These are phyloP conservation scores for Asobara japonica DNA, from an alignment of 1,140 invertebrate species.

Conservation along the genomic window DNA sequence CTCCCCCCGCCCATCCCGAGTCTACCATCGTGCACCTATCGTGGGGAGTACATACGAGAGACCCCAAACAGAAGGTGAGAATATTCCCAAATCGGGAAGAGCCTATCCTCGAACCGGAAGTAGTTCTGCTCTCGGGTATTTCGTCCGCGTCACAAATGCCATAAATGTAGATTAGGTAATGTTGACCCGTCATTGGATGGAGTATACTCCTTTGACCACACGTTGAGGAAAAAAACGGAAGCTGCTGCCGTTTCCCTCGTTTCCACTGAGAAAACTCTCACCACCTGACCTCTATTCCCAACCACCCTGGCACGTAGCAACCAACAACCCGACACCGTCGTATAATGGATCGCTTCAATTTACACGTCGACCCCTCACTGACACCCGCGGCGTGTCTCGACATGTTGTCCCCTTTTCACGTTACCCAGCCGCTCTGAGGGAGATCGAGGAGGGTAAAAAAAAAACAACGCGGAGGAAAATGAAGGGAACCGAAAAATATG, in stretches of 20 bases:
- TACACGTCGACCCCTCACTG: conserved; percentile 39
- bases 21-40: no score
- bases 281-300: conserved; percentile 31
- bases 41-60: no score
- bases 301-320: conserved; percentile 6
- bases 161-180: no score
- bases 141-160: no score
- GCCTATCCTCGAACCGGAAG: no score
- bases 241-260: not conserved
- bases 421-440: conserved; percentile 6
- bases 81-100: no score
- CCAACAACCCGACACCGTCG: conserved; percentile 16
- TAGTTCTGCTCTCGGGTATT: no score
- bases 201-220: not conserved
- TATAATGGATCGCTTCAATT: conserved; percentile 52
- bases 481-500: conserved; percentile 9
- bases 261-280: conserved; percentile 16
- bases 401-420: conserved; percentile 16
- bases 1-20: no score
- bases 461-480: not conserved
- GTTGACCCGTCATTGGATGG: not conserved
- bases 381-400: conserved; percentile 22
- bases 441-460: conserved; percentile 42
- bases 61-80: no score
- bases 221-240: not conserved